phyloP scores from a whole-genome alignment of 1,140 invertebrate genomes.

The Scaptodrosophila lebanonensis region DNA sequence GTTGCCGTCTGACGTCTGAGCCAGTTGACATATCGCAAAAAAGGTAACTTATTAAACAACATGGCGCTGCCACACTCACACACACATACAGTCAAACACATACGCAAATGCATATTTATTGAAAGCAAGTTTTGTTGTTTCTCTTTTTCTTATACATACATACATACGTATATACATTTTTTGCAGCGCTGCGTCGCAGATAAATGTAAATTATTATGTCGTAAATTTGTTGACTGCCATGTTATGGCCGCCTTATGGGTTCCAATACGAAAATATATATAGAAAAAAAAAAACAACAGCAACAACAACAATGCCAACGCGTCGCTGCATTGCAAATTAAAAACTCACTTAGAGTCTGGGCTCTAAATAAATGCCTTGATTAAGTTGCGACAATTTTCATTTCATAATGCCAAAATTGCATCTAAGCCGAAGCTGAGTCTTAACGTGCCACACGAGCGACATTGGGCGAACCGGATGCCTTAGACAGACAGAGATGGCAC shows the following conservation, averaged over 20 bases:
- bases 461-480: constrained; percentile 67
- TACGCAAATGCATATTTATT: constrained; percentile 41
- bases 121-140: constrained; percentile 37
- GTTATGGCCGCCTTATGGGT: constrained; percentile 56
- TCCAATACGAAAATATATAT: constrained; percentile 30
- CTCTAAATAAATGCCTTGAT: constrained; percentile 54
- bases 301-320: constrained; percentile 17
- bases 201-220: constrained; percentile 77
- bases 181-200: constrained; percentile 61
- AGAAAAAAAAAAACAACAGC: constrained; percentile 21
- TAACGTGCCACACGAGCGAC: constrained; percentile 3
- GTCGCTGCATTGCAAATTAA: constrained; percentile 35
- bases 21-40: constrained; percentile 57
- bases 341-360: constrained; percentile 59
- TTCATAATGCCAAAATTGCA: constrained; percentile 38
- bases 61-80: constrained; percentile 52
- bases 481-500: constrained; percentile 37
- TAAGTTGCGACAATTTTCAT: constrained; percentile 44
- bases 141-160: constrained; percentile 14
- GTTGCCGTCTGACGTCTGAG: constrained; percentile 31
- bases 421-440: too few species aligned
- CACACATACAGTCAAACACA: constrained; percentile 13
- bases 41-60: constrained; percentile 73
- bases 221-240: constrained; percentile 77
- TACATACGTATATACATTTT: too few species aligned